Evolutionary conservation across 1,140 invertebrate species (phyloP), one percentile per base, ranked within the genome.

Genomic region (Kradibia gibbosae): DNA sequence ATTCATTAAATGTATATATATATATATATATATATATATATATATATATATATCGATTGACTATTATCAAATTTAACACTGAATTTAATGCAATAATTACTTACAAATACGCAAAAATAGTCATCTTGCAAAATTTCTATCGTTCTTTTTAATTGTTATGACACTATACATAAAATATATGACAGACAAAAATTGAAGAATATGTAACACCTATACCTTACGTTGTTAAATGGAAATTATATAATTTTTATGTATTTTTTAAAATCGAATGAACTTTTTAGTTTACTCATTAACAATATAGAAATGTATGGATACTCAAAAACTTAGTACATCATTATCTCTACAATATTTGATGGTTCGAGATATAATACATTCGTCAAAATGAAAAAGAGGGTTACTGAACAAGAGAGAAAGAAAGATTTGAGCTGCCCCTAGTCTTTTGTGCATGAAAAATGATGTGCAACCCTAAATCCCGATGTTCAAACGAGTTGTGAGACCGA

Each of bases 381-480:
- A 70, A 3, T 20, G 22, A 70, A 34, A 42, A 70, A 70, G 65
- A 42, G 36, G 34, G 31, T 36, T 36, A 36, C 13, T 34, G 2
- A 34, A 31, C 17, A 65, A 65, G 11, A 34, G 28, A 36, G 20
- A 31, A 60, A n/a, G n/a, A 36, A 13, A 65, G 25, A 65, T 31
- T 65, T 36, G 10, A 62, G 31, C 65, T 3, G 36, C 36, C 65
- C 65, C 25, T 70, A n/a, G n/a, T n/a, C n/a, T 70, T 28, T n/a
- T n/a, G 25, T 60, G n/a, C 25, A 39, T 70, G 65, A 70, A 70
- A 70, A 70, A 70, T 70, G 65, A 70, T 70, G 65, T 22, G 65
- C 36, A 17, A 62, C 36, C 65, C 65, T 11, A 4, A 70, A 70
- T 36, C 25, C 60, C 0, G 28, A 62, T 36, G 31, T 15, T 65